Evolutionary conservation across 2,113 vertebrate genomes (phyloP), one percentile per base, ranked within the genome.

Genomic region (Otis tarda): DNA sequence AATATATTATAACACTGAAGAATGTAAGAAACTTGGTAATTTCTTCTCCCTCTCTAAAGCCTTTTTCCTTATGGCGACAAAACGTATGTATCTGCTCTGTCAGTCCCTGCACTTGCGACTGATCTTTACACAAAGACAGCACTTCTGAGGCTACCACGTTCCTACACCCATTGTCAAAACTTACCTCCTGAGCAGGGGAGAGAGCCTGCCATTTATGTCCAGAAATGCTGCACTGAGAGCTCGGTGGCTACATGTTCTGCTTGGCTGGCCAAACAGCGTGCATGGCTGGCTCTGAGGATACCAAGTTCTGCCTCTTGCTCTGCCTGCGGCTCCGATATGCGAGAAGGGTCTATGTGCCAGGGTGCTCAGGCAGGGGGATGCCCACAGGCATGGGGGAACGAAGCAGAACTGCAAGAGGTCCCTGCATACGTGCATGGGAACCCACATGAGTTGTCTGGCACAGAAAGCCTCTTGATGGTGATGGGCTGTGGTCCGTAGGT

Each of bases 301-400:
- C 9, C 30, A 7, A 21, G 16, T 9, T 16, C 8, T 68, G 15
- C 12, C n/a, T 43, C 57, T n/a, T 41, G 35, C 15, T 20, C 18
- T 37, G 49, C 18, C 39, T 0, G 0, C 2, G 7, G 10, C 37
- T 47, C 14, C 1, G 1, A 2, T 10, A 22, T 0, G 1, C 14
- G 7, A 14, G 23, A 7, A 35, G 8, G 28, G 12, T 41, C 37
- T 22, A 1, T n/a, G 19, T n/a, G 11, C 28, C 1, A 2, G n/a
- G 15, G 30, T 84, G 50, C 37, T 50, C 0, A 2, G 33, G 28
- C 27, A 50, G 3, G 14, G 9, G 14, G 24, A 28, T 35, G 13
- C 6, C 37, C 49, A 11, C 7, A 6, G 37, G 30, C 1, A 0
- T 3, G 3, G 6, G 35, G 17, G 22, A 43, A 22, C 0, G 1